phyloP scores from a whole-genome alignment of 2,113 vertebrate genomes.

The Tapirus terrestris region DNA sequence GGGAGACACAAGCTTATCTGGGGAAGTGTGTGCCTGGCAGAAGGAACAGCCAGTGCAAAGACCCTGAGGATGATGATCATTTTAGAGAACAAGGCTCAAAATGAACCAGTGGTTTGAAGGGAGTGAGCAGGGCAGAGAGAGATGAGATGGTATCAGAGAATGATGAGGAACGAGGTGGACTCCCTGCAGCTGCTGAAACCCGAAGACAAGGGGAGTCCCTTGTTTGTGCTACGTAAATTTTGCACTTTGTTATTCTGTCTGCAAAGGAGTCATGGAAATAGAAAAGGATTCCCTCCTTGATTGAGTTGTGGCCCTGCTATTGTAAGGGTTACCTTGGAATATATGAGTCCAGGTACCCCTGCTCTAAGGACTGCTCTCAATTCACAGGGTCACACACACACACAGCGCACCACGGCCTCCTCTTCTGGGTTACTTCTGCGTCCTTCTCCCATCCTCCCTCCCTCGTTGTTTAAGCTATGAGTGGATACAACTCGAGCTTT shows the following conservation, averaged over 20 bases:
- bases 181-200: not conserved
- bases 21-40: not conserved
- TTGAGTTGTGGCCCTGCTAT: not conserved
- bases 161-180: not conserved
- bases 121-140: not conserved
- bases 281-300: not conserved
- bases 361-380: no score
- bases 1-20: not conserved
- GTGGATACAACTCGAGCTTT: no score
- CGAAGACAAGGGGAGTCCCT: not conserved
- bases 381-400: no score
- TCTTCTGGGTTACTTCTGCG: no score
- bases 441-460: no score
- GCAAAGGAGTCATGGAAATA: not conserved
- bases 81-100: not conserved
- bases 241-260: not conserved
- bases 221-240: not conserved
- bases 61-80: not conserved
- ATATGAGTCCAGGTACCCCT: no score
- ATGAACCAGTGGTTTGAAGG: not conserved
- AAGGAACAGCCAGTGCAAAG: fast-evolving
- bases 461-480: no score
- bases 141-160: not conserved
- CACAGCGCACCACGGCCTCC: no score
- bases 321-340: no score